phyloP scores from a whole-genome alignment of 2,797 vertebrate genomes.

The Luscinia megarhynchos region DNA sequence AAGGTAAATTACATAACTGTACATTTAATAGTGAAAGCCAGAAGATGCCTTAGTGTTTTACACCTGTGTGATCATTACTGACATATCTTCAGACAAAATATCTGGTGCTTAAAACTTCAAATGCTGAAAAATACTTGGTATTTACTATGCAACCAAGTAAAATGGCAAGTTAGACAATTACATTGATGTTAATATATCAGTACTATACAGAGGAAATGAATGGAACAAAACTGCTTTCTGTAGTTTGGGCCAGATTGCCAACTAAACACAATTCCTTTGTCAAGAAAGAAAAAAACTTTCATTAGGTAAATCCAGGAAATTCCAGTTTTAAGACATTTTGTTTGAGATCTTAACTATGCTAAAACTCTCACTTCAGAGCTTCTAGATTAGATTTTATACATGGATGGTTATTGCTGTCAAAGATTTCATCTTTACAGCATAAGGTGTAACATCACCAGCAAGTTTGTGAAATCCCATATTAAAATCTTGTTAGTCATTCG shows the following conservation, averaged over 20 bases:
- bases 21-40: not conserved
- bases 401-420: not conserved
- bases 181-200: not conserved
- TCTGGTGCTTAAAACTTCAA: not conserved
- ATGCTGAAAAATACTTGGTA: not conserved
- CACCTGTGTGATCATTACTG: not conserved
- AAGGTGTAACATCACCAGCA: not conserved
- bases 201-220: not conserved
- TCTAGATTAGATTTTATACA: not conserved
- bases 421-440: not conserved
- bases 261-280: not conserved
- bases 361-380: not conserved
- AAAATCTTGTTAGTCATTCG: not conserved
- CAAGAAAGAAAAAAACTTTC: not conserved
- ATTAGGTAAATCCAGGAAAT: not conserved
- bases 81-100: not conserved
- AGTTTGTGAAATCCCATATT: not conserved
- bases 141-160: not conserved
- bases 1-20: not conserved
- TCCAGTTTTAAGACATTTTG: not conserved
- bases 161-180: not conserved
- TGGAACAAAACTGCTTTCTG: not conserved
- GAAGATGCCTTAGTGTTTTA: not conserved
- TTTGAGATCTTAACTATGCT: not conserved
- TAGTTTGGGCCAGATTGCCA: not conserved